phyloP scores from a whole-genome alignment of 2,113 vertebrate genomes.

The Lepus europaeus region DNA sequence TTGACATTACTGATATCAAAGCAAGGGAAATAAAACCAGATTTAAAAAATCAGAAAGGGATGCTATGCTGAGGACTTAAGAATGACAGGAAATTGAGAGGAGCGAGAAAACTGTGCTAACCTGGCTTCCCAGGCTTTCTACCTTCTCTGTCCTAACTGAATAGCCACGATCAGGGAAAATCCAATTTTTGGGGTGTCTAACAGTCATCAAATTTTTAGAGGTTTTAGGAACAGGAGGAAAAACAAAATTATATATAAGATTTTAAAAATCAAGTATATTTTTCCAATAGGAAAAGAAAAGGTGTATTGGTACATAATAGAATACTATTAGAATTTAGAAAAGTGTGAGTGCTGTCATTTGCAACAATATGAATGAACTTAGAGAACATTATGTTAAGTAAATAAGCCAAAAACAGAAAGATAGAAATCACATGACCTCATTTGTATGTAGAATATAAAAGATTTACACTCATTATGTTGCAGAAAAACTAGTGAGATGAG shows the following conservation, averaged over 20 bases:
- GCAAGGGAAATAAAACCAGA: not conserved
- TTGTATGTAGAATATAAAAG: not conserved
- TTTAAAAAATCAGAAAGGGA: not conserved
- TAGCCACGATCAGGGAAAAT: fast-evolving
- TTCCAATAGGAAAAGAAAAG: not conserved
- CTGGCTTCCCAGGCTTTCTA: not conserved
- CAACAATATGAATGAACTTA: not conserved
- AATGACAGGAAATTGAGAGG: not conserved
- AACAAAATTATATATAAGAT: not conserved
- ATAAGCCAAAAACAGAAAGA: not conserved
- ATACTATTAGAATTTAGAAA: too few relatives aligned
- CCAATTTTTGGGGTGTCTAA: not conserved
- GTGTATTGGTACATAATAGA: too few relatives aligned
- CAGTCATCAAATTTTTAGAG: not conserved
- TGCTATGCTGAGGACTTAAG: fast-evolving
- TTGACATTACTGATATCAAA: not conserved
- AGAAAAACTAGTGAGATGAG: too few relatives aligned
- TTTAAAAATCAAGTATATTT: not conserved
- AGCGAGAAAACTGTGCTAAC: not conserved
- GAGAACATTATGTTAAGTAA: not conserved
- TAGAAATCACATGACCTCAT: not conserved
- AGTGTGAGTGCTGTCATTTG: not conserved
- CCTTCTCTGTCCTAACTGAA: not conserved
- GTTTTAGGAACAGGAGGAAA: not conserved
- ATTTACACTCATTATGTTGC: not conserved